phyloP scores from a whole-genome alignment of 2,888 invertebrate species.

The Nycteola revayana region DNA sequence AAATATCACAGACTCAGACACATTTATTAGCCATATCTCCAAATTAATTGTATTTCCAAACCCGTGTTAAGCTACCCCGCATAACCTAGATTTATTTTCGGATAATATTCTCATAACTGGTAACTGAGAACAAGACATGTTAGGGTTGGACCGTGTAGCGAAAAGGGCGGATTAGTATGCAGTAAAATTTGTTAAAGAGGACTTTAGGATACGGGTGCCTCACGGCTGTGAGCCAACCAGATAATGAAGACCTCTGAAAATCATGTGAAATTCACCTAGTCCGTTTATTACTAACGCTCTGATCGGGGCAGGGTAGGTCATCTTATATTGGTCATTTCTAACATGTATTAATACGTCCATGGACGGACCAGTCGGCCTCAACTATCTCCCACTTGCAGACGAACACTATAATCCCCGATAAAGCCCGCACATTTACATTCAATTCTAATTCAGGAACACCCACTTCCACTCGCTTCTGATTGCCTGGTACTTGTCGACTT shows the following conservation, averaged over 20 bases:
- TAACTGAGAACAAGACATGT: conserved; percentile 66
- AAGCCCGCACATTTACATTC: conserved; percentile 84
- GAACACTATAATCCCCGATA: conserved; percentile 83
- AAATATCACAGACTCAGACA: conserved; percentile 35
- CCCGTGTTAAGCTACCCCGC: conserved; percentile 52
- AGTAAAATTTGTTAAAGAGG: conserved; percentile 80
- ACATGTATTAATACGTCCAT: conserved; percentile 57
- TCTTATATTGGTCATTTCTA: conserved; percentile 37
- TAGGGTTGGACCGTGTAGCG: conserved; percentile 53
- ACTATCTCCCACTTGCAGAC: conserved; percentile 79
- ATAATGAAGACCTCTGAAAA: conserved; percentile 31
- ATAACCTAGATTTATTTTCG: conserved; percentile 74
- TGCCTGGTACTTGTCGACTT: conserved; percentile 70
- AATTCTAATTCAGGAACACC: conserved; percentile 78
- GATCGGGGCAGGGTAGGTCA: conserved; percentile 29
- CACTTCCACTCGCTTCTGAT: conserved; percentile 71
- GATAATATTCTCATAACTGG: conserved; percentile 73
- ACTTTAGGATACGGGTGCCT: conserved; percentile 65
- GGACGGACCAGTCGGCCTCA: conserved; percentile 61
- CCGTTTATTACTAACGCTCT: not conserved
- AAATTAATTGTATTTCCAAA: conserved; percentile 62
- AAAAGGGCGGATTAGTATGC: conserved; percentile 74
- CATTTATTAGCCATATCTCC: conserved; percentile 47
- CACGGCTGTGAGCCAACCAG: conserved; percentile 49
- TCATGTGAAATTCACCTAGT: not conserved